These are phyloP conservation scores for Anagrus nilaparvatae DNA, from an alignment of 1,140 invertebrate species.

Conservation along the genomic window DNA sequence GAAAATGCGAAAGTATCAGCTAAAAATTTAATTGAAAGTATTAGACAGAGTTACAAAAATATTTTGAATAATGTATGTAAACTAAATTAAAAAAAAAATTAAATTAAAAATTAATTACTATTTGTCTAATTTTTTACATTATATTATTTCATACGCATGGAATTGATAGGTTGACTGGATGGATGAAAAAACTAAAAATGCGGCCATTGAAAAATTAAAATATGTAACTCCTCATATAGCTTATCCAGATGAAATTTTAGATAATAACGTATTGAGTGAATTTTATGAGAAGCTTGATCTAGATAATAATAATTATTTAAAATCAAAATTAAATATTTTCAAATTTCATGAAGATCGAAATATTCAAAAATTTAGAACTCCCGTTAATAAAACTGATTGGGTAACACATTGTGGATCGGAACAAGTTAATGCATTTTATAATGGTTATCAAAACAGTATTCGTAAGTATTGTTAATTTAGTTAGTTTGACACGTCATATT, in stretches of 20 bases:
- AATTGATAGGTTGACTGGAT: conserved; percentile 54
- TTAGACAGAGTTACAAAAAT: conserved; percentile 46
- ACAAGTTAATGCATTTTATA: conserved; percentile 60
- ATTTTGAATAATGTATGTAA: conserved; percentile 42
- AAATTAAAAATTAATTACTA: too few relatives aligned
- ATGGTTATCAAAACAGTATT: conserved; percentile 54
- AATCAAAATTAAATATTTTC: conserved; percentile 49
- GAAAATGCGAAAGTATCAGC: conserved; percentile 45
- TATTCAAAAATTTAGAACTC: conserved; percentile 47
- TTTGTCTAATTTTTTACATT: too few relatives aligned
- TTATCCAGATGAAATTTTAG: conserved; percentile 48
- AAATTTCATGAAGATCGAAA: conserved; percentile 51
- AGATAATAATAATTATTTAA: conserved; percentile 43
- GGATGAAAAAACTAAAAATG: conserved; percentile 50
- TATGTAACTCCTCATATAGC: conserved; percentile 46
- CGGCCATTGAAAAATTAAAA: conserved; percentile 47
- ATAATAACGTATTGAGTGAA: conserved; percentile 44
- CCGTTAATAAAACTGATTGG: conserved; percentile 59
- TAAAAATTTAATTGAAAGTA: conserved; percentile 54
- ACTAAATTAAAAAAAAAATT: too few relatives aligned
- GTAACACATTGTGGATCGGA: conserved; percentile 52
- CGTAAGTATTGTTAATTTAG: conserved; percentile 45
- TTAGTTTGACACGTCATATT: too few relatives aligned
- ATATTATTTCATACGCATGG: too few relatives aligned
- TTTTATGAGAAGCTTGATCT: conserved; percentile 47